phyloP scores from a whole-genome alignment of 2,888 invertebrate genomes.

The Anoncus sp. region DNA sequence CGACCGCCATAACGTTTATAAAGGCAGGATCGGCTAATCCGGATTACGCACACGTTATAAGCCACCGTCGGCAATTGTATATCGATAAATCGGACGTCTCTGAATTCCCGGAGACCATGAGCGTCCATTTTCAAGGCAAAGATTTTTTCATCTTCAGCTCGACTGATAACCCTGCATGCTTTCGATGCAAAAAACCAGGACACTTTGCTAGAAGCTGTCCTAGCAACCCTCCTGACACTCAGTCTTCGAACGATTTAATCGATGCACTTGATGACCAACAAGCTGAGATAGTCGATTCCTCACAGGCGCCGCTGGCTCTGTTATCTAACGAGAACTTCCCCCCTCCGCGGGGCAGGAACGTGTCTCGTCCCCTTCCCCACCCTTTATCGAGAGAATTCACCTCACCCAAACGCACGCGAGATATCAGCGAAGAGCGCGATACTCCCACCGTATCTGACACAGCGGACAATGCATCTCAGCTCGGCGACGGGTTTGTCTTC shows the following conservation, averaged over 20 bases:
- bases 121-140: slow-evolving; percentile 7
- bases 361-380: background rate
- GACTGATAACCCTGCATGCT: slow-evolving; percentile 19
- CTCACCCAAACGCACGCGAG: background rate
- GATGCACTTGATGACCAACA: background rate
- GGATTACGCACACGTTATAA: slow-evolving; percentile 23
- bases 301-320: background rate
- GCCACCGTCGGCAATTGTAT: slow-evolving; percentile 25
- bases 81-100: slow-evolving; percentile 8
- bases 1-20: slow-evolving; percentile 28
- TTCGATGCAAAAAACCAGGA: slow-evolving; percentile 13
- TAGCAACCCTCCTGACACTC: background rate
- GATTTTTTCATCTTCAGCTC: slow-evolving; percentile 19
- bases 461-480: background rate
- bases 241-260: background rate
- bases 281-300: background rate
- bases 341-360: background rate
- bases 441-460: background rate
- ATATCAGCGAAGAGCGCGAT: background rate
- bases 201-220: slow-evolving; percentile 23
- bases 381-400: background rate
- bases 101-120: slow-evolving; percentile 11
- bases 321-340: background rate
- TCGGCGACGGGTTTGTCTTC: slow-evolving; percentile 1
- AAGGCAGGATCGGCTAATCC: slow-evolving; percentile 23